These are phyloP conservation scores for Aegotheles bennettii DNA, from an alignment of 2,113 vertebrate species.

Conservation along the genomic window DNA sequence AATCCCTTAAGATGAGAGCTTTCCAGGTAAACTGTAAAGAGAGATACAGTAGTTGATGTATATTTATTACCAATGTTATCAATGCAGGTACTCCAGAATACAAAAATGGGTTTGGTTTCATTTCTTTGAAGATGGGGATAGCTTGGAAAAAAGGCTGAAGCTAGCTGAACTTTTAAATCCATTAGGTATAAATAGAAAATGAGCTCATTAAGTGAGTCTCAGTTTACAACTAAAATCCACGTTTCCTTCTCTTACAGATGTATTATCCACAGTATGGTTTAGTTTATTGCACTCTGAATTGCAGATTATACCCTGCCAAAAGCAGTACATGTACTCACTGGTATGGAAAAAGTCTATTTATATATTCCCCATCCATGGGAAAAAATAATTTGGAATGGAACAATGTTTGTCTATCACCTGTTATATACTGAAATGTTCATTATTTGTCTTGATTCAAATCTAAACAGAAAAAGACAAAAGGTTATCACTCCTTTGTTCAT, in stretches of 20 bases:
- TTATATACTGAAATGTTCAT: not conserved
- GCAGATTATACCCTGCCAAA: not conserved
- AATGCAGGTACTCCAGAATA: not conserved
- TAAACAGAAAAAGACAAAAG: not conserved
- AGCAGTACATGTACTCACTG: not conserved
- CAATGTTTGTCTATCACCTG: not conserved
- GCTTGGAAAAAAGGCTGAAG: not conserved
- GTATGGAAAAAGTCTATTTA: not conserved
- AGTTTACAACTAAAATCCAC: not conserved
- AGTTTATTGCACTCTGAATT: not conserved
- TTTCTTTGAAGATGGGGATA: not conserved
- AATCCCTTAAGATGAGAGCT: not conserved
- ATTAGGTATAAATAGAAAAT: not conserved
- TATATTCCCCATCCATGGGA: not conserved
- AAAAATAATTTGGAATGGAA: not conserved
- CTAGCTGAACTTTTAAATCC: not conserved
- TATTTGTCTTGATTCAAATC: not conserved
- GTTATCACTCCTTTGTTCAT: not conserved
- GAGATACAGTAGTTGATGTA: not conserved
- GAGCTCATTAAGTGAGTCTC: not conserved
- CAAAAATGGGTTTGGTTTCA: not conserved
- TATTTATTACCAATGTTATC: not conserved
- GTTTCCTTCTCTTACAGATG: not conserved
- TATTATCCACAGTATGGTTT: not conserved
- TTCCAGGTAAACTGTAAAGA: not conserved